A percentile compares a stretch with the other conserved stretches of the same genome.
These are phyloP conservation scores for Pristionchus maxplancki DNA, from an alignment of 2,888 invertebrate genomes.

Conservation along the genomic window DNA sequence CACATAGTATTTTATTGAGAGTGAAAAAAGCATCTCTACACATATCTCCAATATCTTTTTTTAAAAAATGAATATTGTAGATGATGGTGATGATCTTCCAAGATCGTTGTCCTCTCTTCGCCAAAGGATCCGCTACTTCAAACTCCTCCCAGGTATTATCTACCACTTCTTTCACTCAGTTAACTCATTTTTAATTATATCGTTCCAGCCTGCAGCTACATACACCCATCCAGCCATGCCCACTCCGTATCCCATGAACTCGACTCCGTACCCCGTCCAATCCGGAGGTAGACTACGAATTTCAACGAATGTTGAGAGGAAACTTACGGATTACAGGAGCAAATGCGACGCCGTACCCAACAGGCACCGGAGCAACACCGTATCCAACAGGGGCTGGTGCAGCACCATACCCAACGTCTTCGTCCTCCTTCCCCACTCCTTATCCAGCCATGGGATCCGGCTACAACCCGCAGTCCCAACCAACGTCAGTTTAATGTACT, in stretches of 20 bases:
- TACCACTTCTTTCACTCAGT: too few relatives aligned
- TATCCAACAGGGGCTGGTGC: not conserved
- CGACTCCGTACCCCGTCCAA: constrained; percentile 56
- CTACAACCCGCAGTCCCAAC: constrained; percentile 71
- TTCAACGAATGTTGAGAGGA: too few relatives aligned
- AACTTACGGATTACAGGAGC: constrained; percentile 7
- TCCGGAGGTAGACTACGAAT: constrained; percentile 28
- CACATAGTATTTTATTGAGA: not conserved
- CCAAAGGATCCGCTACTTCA: constrained; percentile 71
- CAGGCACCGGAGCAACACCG: not conserved
- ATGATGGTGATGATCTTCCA: constrained; percentile 93
- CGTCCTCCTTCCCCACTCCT: constrained; percentile 56
- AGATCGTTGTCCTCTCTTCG: constrained; percentile 91
- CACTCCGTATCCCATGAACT: constrained; percentile 70
- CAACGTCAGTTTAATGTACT: constrained; percentile 77
- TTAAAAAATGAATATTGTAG: constrained; percentile 58
- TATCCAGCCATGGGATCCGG: constrained; percentile 48
- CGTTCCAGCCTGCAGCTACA: constrained; percentile 39
- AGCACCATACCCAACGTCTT: not conserved
- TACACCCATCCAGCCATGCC: constrained; percentile 52
- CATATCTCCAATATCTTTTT: not conserved
- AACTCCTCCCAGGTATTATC: constrained; percentile 1
- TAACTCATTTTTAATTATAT: not conserved
- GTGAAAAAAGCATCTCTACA: not conserved
- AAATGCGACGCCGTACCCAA: constrained; percentile 32